Percentiles rank a stretch among this genome's conserved stretches.
These are phyloP conservation scores for Festucalex cinctus DNA, from an alignment of 2,113 vertebrate species.

Conservation along the genomic window DNA sequence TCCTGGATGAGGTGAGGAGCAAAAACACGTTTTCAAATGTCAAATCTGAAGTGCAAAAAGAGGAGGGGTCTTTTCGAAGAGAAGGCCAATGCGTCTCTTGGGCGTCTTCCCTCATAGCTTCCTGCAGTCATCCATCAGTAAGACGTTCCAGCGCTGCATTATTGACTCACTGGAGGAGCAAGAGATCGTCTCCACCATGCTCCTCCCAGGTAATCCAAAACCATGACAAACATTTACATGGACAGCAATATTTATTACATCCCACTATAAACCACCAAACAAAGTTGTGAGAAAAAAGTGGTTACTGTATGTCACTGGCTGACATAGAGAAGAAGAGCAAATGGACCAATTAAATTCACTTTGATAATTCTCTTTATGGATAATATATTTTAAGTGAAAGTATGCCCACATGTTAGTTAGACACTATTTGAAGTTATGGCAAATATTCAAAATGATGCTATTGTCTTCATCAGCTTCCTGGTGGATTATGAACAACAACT, in stretches of 20 bases:
- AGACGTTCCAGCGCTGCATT: conserved; percentile 67
- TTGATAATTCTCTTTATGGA: neutral
- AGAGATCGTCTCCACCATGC: conserved; percentile 69
- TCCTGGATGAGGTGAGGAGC: conserved; percentile 85
- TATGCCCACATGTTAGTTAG: neutral
- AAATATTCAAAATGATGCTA: conserved; percentile 10
- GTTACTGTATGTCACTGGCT: neutral
- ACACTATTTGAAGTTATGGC: neutral
- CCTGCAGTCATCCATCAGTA: conserved; percentile 79
- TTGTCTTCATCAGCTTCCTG: conserved; percentile 60
- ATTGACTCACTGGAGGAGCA: conserved; percentile 62
- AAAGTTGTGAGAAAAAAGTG: neutral
- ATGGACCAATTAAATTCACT: neutral
- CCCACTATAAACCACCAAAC: neutral
- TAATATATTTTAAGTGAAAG: no score
- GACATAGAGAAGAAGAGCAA: neutral
- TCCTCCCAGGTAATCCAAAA: conserved; percentile 61
- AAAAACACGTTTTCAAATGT: conserved; percentile 11
- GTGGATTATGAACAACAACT: conserved; percentile 76
- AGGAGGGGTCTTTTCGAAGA: neutral
- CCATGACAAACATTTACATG: neutral
- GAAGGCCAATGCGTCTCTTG: neutral
- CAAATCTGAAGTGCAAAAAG: neutral
- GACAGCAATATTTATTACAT: neutral
- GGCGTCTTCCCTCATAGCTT: conserved; percentile 73